Evolutionary conservation across 2,888 invertebrate species (phyloP).

Genomic region (Rhagophthalmus giganteus): DNA sequence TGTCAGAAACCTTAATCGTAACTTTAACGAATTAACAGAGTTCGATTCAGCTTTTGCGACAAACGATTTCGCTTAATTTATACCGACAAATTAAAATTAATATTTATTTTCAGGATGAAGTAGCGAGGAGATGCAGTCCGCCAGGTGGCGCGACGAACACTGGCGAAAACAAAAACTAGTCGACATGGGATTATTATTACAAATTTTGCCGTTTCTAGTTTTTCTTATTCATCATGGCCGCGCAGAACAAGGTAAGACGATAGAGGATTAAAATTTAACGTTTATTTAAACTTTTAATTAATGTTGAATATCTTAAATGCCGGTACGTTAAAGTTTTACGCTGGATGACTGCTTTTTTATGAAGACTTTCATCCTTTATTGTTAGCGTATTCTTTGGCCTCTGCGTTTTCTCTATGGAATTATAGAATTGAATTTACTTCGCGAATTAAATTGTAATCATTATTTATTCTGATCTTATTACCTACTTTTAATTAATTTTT

Average conservation of each 20-base stretch:
- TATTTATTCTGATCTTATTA: too few species aligned
- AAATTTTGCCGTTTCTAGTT: constrained; percentile 40
- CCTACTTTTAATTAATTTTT: too few species aligned
- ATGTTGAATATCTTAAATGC: constrained; percentile 14
- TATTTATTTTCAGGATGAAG: constrained; percentile 45
- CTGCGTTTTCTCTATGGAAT: too few species aligned
- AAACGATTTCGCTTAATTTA: too few species aligned
- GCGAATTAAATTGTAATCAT: too few species aligned
- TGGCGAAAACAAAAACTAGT: constrained; percentile 28
- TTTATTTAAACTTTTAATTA: constrained; percentile 22
- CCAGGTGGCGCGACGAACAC: constrained; percentile 40
- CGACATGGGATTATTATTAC: constrained; percentile 44
- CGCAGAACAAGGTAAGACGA: constrained; percentile 45
- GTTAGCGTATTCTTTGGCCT: too few species aligned
- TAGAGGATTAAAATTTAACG: constrained; percentile 13
- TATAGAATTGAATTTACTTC: constrained; percentile 12
- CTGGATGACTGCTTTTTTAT: constrained; percentile 8
- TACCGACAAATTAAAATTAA: constrained; percentile 1
- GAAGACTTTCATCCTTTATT: constrained; percentile 4
- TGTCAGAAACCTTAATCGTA: too few species aligned
- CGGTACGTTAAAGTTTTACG: constrained; percentile 3
- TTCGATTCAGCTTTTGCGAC: too few species aligned
- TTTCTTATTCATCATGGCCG: constrained; percentile 36
- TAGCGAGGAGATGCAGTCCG: constrained; percentile 41
- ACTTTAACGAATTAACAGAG: too few species aligned